Conservation (phyloP, 2,797 vertebrate genomes). For the Cichlasoma orientale region DNA sequence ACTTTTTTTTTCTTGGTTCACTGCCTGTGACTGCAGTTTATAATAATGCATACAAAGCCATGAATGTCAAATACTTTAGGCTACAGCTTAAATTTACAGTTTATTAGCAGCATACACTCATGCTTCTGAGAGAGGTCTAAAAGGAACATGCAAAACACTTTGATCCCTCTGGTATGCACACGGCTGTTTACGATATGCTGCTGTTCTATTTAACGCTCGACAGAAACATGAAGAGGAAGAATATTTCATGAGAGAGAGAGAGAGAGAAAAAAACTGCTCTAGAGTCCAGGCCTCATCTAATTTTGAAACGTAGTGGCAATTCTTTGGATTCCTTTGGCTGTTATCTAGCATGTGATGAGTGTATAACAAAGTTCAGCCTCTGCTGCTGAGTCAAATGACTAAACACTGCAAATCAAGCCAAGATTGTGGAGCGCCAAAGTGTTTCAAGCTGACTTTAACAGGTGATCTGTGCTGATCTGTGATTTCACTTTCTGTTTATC, state of each 20-base stretch:
- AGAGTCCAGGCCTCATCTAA: constrained; percentile 8
- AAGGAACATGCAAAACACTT: constrained; percentile 10
- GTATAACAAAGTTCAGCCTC: constrained; percentile 1
- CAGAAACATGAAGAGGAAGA: not conserved
- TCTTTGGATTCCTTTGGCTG: constrained; percentile 37
- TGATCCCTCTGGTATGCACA: not conserved
- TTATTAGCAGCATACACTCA: not conserved
- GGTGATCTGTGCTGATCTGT: not conserved
- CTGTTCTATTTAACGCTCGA: not conserved
- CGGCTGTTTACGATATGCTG: constrained; percentile 10
- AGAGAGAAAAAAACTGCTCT: not conserved
- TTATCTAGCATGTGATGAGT: constrained; percentile 9
- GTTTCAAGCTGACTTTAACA: not conserved
- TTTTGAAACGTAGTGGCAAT: constrained; percentile 17
- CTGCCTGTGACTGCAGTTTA: not conserved
- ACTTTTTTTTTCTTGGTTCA: not conserved
- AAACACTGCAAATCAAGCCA: not conserved
- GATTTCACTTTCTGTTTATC: not conserved
- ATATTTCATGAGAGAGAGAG: constrained; percentile 13
- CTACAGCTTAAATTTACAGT: not conserved
- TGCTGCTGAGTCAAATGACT: constrained; percentile 1
- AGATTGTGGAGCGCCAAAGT: not conserved
- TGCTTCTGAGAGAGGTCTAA: constrained; percentile 11
- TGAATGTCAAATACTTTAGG: no score
- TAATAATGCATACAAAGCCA: not conserved